Conservation (phyloP, 2,113 vertebrate genomes). For the Clarias macrocephalus region DNA sequence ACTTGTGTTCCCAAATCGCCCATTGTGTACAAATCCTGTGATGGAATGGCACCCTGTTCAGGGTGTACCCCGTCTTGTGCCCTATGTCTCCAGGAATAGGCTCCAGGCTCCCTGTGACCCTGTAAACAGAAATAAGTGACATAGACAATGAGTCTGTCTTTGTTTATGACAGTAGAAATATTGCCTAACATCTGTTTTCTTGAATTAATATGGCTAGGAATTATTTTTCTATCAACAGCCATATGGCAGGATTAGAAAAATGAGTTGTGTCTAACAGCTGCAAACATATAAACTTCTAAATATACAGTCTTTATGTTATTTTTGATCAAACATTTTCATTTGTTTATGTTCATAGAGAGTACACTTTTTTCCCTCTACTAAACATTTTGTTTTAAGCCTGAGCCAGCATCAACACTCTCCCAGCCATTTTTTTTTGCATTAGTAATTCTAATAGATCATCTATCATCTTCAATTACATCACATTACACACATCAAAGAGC, state of each 20-base stretch:
- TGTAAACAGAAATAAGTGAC: not conserved
- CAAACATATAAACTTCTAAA: not conserved
- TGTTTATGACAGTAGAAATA: not conserved
- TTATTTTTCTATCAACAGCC: not conserved
- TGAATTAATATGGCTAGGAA: not conserved
- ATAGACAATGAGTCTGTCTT: not conserved
- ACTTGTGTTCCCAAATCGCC: too few species aligned
- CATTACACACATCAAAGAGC: not conserved
- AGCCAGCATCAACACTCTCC: not conserved
- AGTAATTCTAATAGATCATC: not conserved
- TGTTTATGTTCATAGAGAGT: not conserved
- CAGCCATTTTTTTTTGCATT: not conserved
- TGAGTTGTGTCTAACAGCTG: not conserved
- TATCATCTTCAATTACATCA: constrained; percentile 5
- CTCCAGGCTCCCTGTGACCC: not conserved
- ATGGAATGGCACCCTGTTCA: too few species aligned
- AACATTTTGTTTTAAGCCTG: not conserved
- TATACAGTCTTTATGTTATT: not conserved
- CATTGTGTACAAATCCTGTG: too few species aligned
- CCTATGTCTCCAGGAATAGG: too few species aligned
- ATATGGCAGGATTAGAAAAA: not conserved
- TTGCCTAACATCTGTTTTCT: not conserved
- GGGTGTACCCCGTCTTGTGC: too few species aligned
- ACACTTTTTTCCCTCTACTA: not conserved
- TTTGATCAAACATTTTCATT: not conserved